Evolutionary conservation across 2,888 invertebrate genomes (phyloP).

Genomic region (Noctua comes): DNA sequence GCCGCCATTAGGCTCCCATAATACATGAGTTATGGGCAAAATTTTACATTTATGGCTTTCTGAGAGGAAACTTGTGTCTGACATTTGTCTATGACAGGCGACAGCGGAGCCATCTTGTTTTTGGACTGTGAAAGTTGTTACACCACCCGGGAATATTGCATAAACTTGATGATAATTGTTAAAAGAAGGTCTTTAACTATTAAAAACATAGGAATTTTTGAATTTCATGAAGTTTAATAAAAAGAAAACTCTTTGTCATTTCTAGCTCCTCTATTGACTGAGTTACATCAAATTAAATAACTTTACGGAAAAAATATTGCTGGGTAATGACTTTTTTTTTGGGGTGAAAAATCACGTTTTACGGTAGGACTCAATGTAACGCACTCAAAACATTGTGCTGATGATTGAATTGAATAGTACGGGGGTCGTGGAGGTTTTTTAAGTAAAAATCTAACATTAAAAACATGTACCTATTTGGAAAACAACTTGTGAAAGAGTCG

Average conservation of each 20-base stretch:
- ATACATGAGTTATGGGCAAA: conserved; percentile 51
- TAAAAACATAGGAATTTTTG: neutral
- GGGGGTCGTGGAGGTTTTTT: too few relatives aligned
- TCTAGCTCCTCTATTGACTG: neutral
- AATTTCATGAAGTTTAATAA: neutral
- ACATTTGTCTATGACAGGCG: conserved; percentile 41
- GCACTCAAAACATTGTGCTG: too few relatives aligned
- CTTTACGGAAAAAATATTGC: too few relatives aligned
- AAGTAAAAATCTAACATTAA: too few relatives aligned
- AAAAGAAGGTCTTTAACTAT: neutral
- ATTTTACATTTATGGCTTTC: conserved; percentile 56
- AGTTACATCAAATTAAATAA: neutral
- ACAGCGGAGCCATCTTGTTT: conserved; percentile 24
- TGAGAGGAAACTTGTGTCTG: conserved; percentile 44
- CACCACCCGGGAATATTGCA: neutral
- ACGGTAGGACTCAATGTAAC: too few relatives aligned
- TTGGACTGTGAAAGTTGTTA: neutral
- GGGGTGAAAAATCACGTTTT: too few relatives aligned
- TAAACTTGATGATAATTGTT: neutral
- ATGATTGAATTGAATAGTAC: too few relatives aligned
- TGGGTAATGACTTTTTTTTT: too few relatives aligned
- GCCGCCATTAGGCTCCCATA: conserved; percentile 42
- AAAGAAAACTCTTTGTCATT: neutral
- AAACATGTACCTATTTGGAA: too few relatives aligned
- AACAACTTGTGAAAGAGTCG: too few relatives aligned